Conservation (phyloP, 2,888 invertebrate genomes). For the Syrphus vitripennis region DNA sequence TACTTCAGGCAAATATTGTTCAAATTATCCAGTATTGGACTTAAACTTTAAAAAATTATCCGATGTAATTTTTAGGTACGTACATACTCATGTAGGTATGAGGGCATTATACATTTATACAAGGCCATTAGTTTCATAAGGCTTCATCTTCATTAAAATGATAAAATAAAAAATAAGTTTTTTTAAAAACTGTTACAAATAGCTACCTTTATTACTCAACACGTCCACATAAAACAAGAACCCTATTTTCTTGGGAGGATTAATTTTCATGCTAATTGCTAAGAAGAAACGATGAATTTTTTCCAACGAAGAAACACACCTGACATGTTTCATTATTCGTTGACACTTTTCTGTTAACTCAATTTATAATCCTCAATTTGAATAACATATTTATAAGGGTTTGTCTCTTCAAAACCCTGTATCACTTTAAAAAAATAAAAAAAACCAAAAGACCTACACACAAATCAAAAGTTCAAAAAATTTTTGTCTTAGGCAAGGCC, state of each 20-base stretch:
- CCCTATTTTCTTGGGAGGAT: not conserved
- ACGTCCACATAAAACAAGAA: not conserved
- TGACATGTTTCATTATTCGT: constrained; percentile 19
- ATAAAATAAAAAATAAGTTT: not conserved
- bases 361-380: constrained; percentile 18
- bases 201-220: not conserved
- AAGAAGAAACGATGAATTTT: not conserved
- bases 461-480: constrained; percentile 14
- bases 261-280: constrained; percentile 5
- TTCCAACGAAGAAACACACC: not conserved
- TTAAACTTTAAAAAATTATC: no score
- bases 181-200: not conserved
- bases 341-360: constrained; percentile 24
- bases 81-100: no score
- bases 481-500: not conserved
- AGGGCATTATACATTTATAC: no score
- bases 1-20: no score
- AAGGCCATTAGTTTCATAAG: no score
- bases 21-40: no score
- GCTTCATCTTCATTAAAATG: not conserved
- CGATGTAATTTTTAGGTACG: no score
- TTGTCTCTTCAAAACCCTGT: not conserved
- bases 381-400: constrained; percentile 14
- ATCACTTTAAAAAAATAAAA: not conserved
- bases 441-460: not conserved